These are phyloP conservation scores for Agrochola lychnidis DNA, from an alignment of 2,888 invertebrate genomes.

Conservation along the genomic window DNA sequence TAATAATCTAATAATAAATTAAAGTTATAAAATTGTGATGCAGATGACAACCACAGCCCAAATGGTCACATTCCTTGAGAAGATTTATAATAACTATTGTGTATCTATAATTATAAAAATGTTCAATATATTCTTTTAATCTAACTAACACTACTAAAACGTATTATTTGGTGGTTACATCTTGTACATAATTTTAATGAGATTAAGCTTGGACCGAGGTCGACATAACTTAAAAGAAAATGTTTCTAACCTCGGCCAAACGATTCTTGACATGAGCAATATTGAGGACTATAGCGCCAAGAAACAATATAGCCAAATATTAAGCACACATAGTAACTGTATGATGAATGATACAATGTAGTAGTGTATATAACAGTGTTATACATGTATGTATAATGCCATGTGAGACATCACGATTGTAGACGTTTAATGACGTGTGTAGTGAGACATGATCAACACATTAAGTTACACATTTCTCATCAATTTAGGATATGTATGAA, in stretches of 20 bases:
- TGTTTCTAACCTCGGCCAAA: constrained; percentile 45
- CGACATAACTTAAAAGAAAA: constrained; percentile 44
- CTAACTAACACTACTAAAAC: constrained; percentile 81
- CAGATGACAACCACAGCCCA: constrained; percentile 83
- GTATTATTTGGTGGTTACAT: constrained; percentile 89
- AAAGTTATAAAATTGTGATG: constrained; percentile 80
- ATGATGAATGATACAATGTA: constrained; percentile 69
- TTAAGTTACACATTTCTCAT: constrained; percentile 49
- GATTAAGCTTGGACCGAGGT: constrained; percentile 79
- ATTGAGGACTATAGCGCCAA: constrained; percentile 71
- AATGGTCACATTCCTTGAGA: constrained; percentile 67
- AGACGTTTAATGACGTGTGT: constrained; percentile 63
- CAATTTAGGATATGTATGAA: constrained; percentile 53
- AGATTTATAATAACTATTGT: constrained; percentile 59
- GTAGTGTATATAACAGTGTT: constrained; percentile 62
- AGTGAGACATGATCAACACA: constrained; percentile 61
- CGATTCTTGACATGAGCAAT: constrained; percentile 65
- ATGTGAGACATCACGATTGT: constrained; percentile 74
- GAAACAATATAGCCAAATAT: constrained; percentile 71
- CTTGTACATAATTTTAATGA: constrained; percentile 88
- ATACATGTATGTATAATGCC: constrained; percentile 78
- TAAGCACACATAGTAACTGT: constrained; percentile 75
- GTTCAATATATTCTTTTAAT: constrained; percentile 66
- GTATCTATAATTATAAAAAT: constrained; percentile 64
- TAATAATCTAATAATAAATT: constrained; percentile 65